Evolutionary conservation across 2,888 invertebrate species (phyloP).

Genomic region (Drosophila cognata): DNA sequence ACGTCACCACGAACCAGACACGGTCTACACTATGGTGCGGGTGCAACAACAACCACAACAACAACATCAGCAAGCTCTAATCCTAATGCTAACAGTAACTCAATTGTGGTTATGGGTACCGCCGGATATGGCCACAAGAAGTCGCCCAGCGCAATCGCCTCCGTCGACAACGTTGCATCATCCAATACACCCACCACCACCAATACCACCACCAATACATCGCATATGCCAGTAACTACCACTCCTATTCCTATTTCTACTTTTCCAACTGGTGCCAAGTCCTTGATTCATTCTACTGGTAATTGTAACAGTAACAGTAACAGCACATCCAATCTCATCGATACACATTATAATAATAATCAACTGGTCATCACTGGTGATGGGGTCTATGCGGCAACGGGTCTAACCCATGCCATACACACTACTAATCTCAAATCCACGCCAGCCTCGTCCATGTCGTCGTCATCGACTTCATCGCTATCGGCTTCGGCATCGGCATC

Average conservation of each 20-base stretch:
- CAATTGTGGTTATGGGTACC: constrained; percentile 82
- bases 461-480: constrained; percentile 50
- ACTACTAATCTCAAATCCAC: constrained; percentile 69
- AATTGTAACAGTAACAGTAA: constrained; percentile 30
- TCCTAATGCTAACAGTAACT: constrained; percentile 65
- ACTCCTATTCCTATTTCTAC: constrained; percentile 81
- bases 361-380: constrained; percentile 66
- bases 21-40: constrained; percentile 58
- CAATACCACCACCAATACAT: constrained; percentile 57
- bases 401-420: constrained; percentile 63
- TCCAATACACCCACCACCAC: constrained; percentile 56
- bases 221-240: constrained; percentile 83
- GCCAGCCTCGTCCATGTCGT: constrained; percentile 61
- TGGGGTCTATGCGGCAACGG: constrained; percentile 64
- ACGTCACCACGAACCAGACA: constrained; percentile 78
- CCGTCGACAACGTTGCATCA: constrained; percentile 56
- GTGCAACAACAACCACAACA: constrained; percentile 44
- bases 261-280: constrained; percentile 69
- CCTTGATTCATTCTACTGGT: constrained; percentile 59
- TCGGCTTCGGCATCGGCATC: constrained; percentile 50
- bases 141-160: constrained; percentile 35
- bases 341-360: constrained; percentile 47
- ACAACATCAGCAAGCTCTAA: constrained; percentile 27
- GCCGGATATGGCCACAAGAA: constrained; percentile 38
- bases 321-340: constrained; percentile 57